Evolutionary conservation across 2,797 vertebrate genomes (phyloP), one percentile per base, ranked within the genome.

Genomic region (Tarsius wallacei): DNA sequence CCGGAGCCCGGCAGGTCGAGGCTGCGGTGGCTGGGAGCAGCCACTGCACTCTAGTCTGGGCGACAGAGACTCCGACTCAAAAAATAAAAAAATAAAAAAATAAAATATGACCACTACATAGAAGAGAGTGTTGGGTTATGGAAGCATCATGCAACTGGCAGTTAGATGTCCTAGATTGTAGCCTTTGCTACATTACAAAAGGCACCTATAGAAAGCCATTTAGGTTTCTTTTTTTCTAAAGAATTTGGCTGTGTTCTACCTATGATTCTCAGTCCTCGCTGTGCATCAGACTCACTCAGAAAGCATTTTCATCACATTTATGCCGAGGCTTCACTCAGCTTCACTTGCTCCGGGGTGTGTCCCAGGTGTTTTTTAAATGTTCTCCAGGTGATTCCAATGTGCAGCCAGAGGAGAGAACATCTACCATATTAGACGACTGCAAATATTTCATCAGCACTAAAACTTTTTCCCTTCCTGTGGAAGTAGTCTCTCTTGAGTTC

Each of bases 91-190:
- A n/a, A n/a, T n/a, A n/a, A n/a, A n/a, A n/a, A n/a, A n/a, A n/a
- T 76, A 22, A 36, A 78, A 63, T 91, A 55, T 5, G 13, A 11
- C 22, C 5, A 11, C 24, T 26, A 5, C 16, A 12, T 15, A 24
- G 26, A 0, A 17, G 19, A 0, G 42, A 11, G 24, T 19, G 22
- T 5, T 28, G 26, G 9, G 4, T 49, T 31, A 22, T 5, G 17
- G 7, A 84, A 57, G 28, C 31, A 63, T 42, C 16, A 13, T 9
- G 24, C 17, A 2, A 16, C 14, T n/a, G 24, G 19, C 22, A 57
- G 3, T 14, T 47, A 28, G 0, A 8, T 36, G 24, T 74, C 10
- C 47, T n/a, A 36, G 57, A 68, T 49, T 71, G n/a, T 63, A 31
- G 12, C 42, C 55, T 84, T 63, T 84, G 28, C 33, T 66, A 59